Conservation (phyloP, 2,888 invertebrate species). For the Subacronicta megacephala region DNA sequence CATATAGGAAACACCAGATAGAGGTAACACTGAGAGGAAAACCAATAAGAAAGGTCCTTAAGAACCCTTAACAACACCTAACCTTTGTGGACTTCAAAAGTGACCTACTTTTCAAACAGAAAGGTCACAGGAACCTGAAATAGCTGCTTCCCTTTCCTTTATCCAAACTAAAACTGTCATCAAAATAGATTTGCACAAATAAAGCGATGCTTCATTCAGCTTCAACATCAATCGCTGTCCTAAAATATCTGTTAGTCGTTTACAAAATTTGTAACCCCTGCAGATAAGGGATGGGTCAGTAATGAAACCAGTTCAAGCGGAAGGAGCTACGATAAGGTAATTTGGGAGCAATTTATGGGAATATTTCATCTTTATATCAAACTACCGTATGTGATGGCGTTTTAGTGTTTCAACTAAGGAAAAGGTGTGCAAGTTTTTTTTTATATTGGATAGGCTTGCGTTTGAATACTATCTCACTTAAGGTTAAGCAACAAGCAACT, state of each 20-base stretch:
- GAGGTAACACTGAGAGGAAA: no score
- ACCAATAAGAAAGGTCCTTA: no score
- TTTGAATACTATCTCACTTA: no score
- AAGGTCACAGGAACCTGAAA: no score
- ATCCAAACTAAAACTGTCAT: conserved; percentile 5
- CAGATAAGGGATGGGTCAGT: conserved; percentile 69
- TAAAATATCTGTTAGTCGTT: conserved; percentile 64
- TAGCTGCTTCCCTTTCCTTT: not conserved
- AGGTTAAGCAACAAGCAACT: no score
- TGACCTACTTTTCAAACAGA: no score
- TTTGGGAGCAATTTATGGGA: conserved; percentile 46
- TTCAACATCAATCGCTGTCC: conserved; percentile 62
- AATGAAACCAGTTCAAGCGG: conserved; percentile 72
- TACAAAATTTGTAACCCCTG: conserved; percentile 65
- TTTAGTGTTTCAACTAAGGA: no score
- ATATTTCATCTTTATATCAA: conserved; percentile 52
- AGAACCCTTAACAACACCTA: no score
- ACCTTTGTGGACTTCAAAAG: no score
- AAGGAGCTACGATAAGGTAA: conserved; percentile 69
- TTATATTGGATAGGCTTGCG: no score
- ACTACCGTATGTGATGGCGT: conserved; percentile 23
- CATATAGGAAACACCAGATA: no score
- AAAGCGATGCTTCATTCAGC: conserved; percentile 37
- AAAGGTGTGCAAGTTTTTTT: no score
- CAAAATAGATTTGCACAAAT: conserved; percentile 34